Evolutionary conservation across 2,113 vertebrate species (phyloP).

Genomic region (Podocnemis expansa): DNA sequence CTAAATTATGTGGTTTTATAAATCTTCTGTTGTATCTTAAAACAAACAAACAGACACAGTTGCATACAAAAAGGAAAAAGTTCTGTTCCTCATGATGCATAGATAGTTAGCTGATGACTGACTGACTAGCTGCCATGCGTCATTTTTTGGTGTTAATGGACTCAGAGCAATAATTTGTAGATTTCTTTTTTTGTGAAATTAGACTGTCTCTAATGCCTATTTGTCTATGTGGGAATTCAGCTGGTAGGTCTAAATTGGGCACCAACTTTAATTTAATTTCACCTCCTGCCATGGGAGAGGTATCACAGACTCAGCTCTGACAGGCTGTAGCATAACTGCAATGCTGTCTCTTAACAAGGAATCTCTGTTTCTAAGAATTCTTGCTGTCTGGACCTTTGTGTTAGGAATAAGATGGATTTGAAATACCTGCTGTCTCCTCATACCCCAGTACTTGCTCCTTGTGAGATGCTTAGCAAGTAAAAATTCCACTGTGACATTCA

Average conservation of each 20-base stretch:
- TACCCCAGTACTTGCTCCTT: slow-evolving; percentile 6
- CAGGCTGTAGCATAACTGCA: not conserved
- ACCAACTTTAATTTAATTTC: slow-evolving; percentile 6
- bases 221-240: not conserved
- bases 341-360: not conserved
- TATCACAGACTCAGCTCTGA: rapidly evolving
- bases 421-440: not conserved
- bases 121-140: not conserved
- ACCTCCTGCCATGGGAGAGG: not conserved
- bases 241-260: not conserved
- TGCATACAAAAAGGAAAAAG: not conserved
- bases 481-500: slow-evolving; percentile 17
- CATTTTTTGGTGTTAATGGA: not conserved
- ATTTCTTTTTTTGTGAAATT: not conserved
- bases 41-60: slow-evolving; percentile 21
- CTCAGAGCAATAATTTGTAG: not conserved
- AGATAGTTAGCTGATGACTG: not conserved
- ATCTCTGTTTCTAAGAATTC: not conserved
- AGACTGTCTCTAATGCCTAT: not conserved
- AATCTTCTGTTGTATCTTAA: slow-evolving; percentile 44
- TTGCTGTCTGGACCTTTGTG: not conserved
- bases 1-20: slow-evolving; percentile 56
- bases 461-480: not conserved
- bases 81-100: rapidly evolving
- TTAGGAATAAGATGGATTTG: not conserved